Percentiles rank a stretch among this genome's conserved stretches.
Evolutionary conservation across 2,113 vertebrate species (phyloP).

Genomic region (Megatriorchis doriae): DNA sequence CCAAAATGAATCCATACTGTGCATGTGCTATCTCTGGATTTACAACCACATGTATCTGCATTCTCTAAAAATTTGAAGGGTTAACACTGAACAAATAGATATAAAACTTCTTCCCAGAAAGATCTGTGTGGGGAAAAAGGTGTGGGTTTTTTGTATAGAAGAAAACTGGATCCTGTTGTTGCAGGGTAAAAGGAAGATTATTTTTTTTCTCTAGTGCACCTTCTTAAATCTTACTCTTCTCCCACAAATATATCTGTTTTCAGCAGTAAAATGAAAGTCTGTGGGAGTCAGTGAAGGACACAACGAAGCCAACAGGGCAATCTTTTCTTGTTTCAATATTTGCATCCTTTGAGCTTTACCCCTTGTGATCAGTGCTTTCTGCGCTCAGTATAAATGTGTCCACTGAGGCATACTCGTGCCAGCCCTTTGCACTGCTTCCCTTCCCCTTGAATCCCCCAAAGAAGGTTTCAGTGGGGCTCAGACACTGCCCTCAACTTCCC

Average conservation of each 20-base stretch:
- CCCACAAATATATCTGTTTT: background rate
- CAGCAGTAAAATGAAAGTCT: background rate
- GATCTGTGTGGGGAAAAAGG: background rate
- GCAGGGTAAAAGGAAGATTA: background rate
- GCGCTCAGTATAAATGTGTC: background rate
- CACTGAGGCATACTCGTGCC: background rate
- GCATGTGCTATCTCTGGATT: background rate
- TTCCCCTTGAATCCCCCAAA: background rate
- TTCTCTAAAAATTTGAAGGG: background rate
- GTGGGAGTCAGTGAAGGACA: background rate
- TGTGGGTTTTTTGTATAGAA: background rate
- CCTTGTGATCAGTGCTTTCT: background rate
- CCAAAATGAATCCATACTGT: background rate
- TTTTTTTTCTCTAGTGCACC: background rate
- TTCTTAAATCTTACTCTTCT: background rate
- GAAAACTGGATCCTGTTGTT: background rate
- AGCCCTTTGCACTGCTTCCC: background rate
- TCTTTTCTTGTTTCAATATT: background rate
- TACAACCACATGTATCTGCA: rapidly evolving
- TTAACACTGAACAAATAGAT: background rate
- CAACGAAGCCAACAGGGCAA: background rate
- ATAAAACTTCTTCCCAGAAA: background rate
- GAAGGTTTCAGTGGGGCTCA: background rate
- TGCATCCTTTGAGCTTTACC: background rate
- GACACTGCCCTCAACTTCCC: background rate